phyloP scores from a whole-genome alignment of 1,140 invertebrate genomes.

The Aphis craccivora region DNA sequence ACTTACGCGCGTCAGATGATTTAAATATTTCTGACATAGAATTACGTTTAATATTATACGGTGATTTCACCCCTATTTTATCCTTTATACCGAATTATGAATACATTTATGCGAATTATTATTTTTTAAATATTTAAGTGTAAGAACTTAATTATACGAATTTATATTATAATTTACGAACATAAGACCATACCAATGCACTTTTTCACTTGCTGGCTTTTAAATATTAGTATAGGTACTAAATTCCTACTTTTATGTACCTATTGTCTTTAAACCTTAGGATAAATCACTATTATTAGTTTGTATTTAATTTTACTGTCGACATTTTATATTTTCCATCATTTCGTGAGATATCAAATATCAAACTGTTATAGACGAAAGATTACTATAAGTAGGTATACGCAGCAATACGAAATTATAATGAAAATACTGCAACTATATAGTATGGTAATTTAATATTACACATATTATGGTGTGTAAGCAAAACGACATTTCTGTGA shows the following conservation, averaged over 20 bases:
- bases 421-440: not conserved
- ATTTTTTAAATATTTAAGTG: not conserved
- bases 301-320: not conserved
- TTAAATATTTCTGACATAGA: not conserved
- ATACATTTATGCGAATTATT: not conserved
- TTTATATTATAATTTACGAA: not conserved
- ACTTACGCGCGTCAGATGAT: not conserved
- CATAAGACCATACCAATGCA: not conserved
- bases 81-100: not conserved
- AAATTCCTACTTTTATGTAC: not conserved
- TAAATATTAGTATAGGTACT: not conserved
- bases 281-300: not conserved
- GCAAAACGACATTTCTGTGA: not conserved
- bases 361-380: not conserved
- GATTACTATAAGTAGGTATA: not conserved
- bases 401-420: not conserved
- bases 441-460: conserved; percentile 27
- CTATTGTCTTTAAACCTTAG: not conserved
- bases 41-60: not conserved
- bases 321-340: not conserved
- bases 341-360: not conserved
- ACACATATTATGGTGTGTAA: conserved; percentile 10
- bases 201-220: not conserved
- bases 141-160: not conserved
- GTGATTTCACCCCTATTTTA: not conserved